A percentile compares a stretch with the other conserved stretches of the same genome.
Conservation (phyloP, 2,888 invertebrate species). For the Pachydiplax longipennis region DNA sequence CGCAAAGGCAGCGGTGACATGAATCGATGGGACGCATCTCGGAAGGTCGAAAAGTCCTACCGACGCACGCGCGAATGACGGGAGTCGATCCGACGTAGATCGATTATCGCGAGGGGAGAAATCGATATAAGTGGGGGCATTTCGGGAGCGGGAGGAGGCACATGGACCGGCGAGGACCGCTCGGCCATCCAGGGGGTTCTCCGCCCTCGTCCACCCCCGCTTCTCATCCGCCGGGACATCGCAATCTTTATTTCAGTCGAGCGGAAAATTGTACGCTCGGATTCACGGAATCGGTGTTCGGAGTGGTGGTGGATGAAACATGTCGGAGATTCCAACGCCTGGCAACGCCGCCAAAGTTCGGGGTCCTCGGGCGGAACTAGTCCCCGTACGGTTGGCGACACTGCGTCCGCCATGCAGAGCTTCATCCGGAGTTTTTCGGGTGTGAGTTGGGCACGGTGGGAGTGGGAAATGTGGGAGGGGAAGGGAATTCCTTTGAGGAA, state of each 20-base stretch:
- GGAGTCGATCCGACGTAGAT: too few relatives aligned
- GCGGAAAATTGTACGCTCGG: not conserved
- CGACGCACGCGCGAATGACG: too few relatives aligned
- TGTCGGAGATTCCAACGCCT: not conserved
- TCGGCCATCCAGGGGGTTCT: not conserved
- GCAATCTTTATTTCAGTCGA: conserved; percentile 1
- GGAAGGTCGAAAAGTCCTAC: too few relatives aligned
- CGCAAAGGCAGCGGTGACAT: too few relatives aligned
- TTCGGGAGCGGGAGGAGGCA: too few relatives aligned
- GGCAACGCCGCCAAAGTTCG: not conserved
- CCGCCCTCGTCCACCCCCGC: not conserved
- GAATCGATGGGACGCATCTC: too few relatives aligned
- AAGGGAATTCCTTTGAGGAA: not conserved
- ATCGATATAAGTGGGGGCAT: too few relatives aligned
- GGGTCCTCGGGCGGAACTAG: not conserved
- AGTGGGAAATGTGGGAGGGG: not conserved
- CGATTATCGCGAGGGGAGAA: too few relatives aligned
- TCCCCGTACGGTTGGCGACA: not conserved
- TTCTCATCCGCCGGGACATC: not conserved
- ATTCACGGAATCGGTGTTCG: not conserved
- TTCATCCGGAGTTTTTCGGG: conserved; percentile 1
- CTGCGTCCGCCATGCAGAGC: not conserved
- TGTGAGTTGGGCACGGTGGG: not conserved
- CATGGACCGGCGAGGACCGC: not conserved
- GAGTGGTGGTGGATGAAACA: not conserved